Conservation (phyloP, 2,888 invertebrate genomes). For the Eristalinus sepulchralis region DNA sequence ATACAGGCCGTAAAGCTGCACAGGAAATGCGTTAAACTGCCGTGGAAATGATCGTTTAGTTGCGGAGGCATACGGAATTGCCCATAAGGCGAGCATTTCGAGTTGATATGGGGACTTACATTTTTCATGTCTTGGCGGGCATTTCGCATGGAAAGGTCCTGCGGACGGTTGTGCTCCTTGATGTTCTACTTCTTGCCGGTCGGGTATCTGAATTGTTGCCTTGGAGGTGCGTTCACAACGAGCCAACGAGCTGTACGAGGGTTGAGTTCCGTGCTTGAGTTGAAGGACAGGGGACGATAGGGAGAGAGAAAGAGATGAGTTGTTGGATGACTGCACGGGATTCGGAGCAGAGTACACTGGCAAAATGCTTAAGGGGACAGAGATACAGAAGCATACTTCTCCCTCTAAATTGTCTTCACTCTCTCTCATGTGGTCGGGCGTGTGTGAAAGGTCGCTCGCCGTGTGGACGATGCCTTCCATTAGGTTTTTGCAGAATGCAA, state of each 20-base stretch:
- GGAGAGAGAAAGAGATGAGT: too few relatives aligned
- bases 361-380: too few relatives aligned
- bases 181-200: background rate
- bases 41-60: constrained; percentile 2
- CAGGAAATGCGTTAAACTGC: constrained; percentile 29
- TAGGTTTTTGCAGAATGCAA: too few relatives aligned
- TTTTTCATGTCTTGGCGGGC: background rate
- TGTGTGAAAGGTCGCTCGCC: too few relatives aligned
- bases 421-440: too few relatives aligned
- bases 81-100: background rate
- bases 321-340: too few relatives aligned
- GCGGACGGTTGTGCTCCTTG: background rate
- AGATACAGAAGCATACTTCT: too few relatives aligned
- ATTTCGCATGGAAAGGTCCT: background rate
- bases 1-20: constrained; percentile 23
- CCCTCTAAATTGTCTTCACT: too few relatives aligned
- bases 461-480: too few relatives aligned
- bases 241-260: background rate
- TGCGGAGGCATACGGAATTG: background rate
- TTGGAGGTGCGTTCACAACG: background rate
- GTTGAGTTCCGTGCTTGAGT: background rate
- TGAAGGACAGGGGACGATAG: too few relatives aligned
- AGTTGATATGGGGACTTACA: background rate
- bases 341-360: too few relatives aligned
- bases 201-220: background rate